Conservation (phyloP, 2,113 vertebrate species). For the Zosterops japonicus region DNA sequence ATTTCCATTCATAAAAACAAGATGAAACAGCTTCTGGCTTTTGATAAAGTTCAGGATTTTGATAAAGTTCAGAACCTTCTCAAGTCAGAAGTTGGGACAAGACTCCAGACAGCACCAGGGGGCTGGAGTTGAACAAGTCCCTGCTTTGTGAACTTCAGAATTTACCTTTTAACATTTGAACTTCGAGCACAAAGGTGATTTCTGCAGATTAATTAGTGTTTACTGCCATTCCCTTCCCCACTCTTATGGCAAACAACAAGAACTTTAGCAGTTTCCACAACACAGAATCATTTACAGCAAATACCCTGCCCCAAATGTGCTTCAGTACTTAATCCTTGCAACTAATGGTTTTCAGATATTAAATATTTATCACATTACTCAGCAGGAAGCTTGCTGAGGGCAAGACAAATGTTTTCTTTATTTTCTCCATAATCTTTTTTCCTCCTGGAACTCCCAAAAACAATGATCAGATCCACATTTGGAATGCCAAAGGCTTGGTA, state of each 20-base stretch:
- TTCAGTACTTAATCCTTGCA: background rate
- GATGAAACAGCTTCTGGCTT: background rate
- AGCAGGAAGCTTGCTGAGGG: background rate
- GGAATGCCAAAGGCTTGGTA: fast-evolving
- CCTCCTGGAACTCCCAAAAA: background rate
- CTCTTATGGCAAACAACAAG: background rate
- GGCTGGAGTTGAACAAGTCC: background rate
- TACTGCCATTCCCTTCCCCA: background rate
- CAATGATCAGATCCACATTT: fast-evolving
- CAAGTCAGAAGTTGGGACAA: background rate
- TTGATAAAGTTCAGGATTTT: background rate
- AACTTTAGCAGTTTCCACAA: background rate
- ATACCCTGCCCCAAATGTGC: background rate
- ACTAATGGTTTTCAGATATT: background rate
- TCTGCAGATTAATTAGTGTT: background rate
- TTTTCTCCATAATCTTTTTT: background rate
- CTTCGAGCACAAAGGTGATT: background rate
- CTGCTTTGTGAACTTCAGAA: background rate
- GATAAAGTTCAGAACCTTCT: background rate
- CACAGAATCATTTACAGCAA: background rate
- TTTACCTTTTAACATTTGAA: background rate
- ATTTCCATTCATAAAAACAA: background rate
- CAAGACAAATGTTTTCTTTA: background rate
- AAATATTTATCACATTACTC: background rate
- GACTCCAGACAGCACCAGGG: background rate